These are phyloP conservation scores for Ectemnius lituratus DNA, from an alignment of 2,888 invertebrate species.

Conservation along the genomic window DNA sequence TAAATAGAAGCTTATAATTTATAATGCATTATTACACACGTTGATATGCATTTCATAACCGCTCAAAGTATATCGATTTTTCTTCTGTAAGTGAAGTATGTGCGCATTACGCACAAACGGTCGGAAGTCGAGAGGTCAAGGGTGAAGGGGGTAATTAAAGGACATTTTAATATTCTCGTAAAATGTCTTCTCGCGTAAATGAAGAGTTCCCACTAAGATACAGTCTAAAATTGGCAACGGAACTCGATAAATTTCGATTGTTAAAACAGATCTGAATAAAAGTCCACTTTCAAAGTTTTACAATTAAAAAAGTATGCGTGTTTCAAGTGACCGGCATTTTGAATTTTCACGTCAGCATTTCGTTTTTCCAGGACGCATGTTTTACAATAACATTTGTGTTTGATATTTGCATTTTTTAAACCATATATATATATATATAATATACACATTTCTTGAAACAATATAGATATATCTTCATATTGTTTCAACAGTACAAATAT, in stretches of 20 bases:
- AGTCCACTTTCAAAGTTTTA: background rate
- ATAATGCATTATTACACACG: constrained; percentile 11
- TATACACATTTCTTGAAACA: constrained; percentile 47
- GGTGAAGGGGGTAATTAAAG: too few species aligned
- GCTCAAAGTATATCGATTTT: constrained; percentile 32
- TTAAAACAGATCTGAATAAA: too few species aligned
- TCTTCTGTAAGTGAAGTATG: constrained; percentile 13
- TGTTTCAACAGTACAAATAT: constrained; percentile 52
- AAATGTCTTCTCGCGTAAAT: too few species aligned
- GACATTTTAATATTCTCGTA: too few species aligned
- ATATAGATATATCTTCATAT: constrained; percentile 50
- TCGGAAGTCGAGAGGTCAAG: background rate
- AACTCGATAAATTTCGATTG: too few species aligned
- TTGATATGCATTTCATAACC: constrained; percentile 41
- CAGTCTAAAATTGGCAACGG: too few species aligned
- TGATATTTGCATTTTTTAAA: constrained; percentile 35
- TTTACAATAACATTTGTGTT: constrained; percentile 32
- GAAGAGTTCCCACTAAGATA: too few species aligned
- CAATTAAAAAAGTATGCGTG: too few species aligned
- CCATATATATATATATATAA: constrained; percentile 26
- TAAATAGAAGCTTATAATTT: background rate
- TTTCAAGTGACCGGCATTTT: too few species aligned
- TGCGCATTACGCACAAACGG: background rate
- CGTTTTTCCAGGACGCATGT: background rate
- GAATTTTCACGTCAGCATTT: too few species aligned